These are phyloP conservation scores for Cancer borealis DNA, from an alignment of 2,888 invertebrate species.

Conservation along the genomic window DNA sequence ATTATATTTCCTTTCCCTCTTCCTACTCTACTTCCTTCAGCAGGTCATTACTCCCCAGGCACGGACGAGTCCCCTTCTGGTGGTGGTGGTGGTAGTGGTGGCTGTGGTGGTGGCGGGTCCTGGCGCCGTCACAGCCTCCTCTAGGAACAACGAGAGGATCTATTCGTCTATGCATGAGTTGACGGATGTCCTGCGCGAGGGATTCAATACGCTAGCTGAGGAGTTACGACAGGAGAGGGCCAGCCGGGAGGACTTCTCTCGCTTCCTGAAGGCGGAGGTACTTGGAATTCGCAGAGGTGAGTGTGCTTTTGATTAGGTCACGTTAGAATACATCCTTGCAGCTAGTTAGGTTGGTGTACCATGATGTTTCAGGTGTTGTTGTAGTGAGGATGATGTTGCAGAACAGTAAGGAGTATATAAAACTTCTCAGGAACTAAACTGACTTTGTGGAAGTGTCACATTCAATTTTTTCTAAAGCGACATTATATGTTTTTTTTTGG, in stretches of 20 bases:
- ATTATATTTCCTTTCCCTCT: not conserved
- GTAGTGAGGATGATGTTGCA: not conserved
- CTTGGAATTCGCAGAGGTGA: conserved; percentile 43
- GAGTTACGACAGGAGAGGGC: conserved; percentile 58
- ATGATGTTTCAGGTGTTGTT: not conserved
- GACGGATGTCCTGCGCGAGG: conserved; percentile 46
- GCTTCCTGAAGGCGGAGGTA: conserved; percentile 36
- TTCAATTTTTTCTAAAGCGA: not conserved
- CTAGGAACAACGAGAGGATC: conserved; percentile 51
- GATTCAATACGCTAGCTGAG: conserved; percentile 26
- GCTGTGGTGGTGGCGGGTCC: not conserved
- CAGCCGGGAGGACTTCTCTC: conserved; percentile 15
- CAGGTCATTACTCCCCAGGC: not conserved
- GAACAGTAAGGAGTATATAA: not conserved
- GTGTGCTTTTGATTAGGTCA: not conserved
- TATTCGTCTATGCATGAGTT: conserved; percentile 53
- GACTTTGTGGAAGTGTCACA: not conserved
- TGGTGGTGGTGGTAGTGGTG: conserved; percentile 34
- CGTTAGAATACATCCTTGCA: not conserved
- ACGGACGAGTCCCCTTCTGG: not conserved
- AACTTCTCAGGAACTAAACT: not conserved
- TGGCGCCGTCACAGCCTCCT: not conserved
- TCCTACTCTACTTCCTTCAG: not conserved
- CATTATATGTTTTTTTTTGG: too few relatives aligned
- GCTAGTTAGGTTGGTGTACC: not conserved